Percentiles rank a stretch among this genome's conserved stretches.
phyloP scores from a whole-genome alignment of 2,113 vertebrate species.

The Salvelinus alpinus region DNA sequence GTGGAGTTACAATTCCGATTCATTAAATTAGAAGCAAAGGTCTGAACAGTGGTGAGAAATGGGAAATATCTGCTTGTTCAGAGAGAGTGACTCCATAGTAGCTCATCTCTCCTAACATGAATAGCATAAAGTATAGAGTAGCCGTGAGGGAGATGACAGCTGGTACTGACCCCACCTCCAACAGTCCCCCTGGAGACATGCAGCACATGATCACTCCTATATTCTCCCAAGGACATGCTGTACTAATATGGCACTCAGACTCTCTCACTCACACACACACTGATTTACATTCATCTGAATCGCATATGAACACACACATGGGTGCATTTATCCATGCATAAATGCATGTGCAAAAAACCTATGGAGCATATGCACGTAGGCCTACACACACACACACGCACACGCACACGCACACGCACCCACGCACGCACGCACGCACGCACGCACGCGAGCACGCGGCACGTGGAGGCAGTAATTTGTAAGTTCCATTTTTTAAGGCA shows the following conservation, averaged over 20 bases:
- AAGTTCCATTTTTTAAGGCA: slow-evolving; percentile 73
- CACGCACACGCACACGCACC: not conserved
- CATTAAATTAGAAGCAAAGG: slow-evolving; percentile 64
- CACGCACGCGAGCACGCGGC: slow-evolving; percentile 5
- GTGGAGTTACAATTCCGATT: slow-evolving; percentile 69
- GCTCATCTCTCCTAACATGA: slow-evolving; percentile 26
- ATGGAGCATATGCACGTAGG: not conserved
- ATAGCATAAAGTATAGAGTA: slow-evolving; percentile 11
- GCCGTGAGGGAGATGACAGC: slow-evolving; percentile 6
- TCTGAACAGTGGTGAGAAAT: slow-evolving; percentile 39
- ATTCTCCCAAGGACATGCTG: slow-evolving; percentile 5
- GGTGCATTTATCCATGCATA: not conserved
- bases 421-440: slow-evolving; percentile 5
- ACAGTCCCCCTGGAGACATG: not conserved
- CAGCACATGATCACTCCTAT: not conserved
- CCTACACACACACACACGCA: not conserved
- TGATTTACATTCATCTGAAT: not conserved
- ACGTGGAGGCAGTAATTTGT: slow-evolving; percentile 68
- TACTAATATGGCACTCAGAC: slow-evolving; percentile 13
- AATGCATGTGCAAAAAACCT: not conserved
- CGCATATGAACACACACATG: not conserved
- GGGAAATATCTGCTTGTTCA: slow-evolving; percentile 29
- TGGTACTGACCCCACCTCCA: slow-evolving; percentile 6
- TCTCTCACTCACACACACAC: slow-evolving; percentile 13
- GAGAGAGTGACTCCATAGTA: slow-evolving; percentile 18